Evolutionary conservation across 2,888 invertebrate genomes (phyloP).

Genomic region (Rhyacophila evoluta): DNA sequence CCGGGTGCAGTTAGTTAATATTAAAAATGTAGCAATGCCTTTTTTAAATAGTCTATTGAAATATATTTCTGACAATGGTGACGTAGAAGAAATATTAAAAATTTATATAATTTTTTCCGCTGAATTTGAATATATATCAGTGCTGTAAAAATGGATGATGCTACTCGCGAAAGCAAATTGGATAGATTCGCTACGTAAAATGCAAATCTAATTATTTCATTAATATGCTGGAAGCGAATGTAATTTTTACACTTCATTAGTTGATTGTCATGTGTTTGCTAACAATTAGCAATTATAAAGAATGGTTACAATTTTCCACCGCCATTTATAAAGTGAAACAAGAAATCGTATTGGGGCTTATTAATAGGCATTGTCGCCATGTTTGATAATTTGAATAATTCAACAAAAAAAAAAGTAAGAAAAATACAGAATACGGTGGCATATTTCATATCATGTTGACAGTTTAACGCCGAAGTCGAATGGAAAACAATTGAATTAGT

Average conservation of each 20-base stretch:
- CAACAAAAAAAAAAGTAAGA: too few relatives aligned
- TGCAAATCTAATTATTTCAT: neutral
- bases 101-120: too few relatives aligned
- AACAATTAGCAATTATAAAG: neutral
- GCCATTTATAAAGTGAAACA: neutral
- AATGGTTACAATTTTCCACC: neutral
- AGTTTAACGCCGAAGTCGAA: constrained; percentile 5
- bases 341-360: neutral
- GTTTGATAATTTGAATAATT: constrained; percentile 1
- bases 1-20: too few relatives aligned
- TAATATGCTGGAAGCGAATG: too few relatives aligned
- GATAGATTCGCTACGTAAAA: neutral
- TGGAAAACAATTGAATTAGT: constrained; percentile 46
- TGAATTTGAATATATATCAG: too few relatives aligned
- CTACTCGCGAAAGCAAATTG: neutral
- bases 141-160: too few relatives aligned
- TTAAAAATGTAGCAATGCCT: too few relatives aligned
- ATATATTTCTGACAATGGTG: too few relatives aligned
- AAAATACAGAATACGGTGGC: neutral
- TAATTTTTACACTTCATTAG: neutral
- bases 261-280: neutral
- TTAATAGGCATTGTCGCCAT: neutral
- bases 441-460: constrained; percentile 33
- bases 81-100: too few relatives aligned
- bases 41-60: too few relatives aligned